phyloP scores from a whole-genome alignment of 2,888 invertebrate species.

The Protonemura montana region DNA sequence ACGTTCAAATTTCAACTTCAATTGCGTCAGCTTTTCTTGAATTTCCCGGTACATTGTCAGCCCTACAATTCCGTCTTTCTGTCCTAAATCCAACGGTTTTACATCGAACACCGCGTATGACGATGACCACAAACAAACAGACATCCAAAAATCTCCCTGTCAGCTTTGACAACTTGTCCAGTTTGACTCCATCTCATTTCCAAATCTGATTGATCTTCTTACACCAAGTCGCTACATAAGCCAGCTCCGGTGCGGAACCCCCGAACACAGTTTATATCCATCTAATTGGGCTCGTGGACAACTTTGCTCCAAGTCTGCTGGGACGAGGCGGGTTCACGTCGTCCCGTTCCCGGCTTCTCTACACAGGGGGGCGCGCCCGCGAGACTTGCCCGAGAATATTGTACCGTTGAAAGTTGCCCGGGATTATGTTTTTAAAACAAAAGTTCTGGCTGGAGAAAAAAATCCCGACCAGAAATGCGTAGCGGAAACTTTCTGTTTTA shows the following conservation, averaged over 20 bases:
- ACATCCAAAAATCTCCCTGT: neutral
- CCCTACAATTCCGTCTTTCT: too few relatives aligned
- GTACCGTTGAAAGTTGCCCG: neutral
- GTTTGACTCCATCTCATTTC: neutral
- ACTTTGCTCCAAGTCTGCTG: neutral
- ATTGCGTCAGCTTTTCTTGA: too few relatives aligned
- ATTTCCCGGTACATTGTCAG: too few relatives aligned
- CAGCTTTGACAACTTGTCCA: neutral
- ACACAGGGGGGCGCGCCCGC: neutral
- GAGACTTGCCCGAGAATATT: neutral
- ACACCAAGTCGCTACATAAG: neutral
- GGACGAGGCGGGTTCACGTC: neutral
- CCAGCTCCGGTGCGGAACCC: neutral
- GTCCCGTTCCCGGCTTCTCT: neutral
- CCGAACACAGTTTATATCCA: neutral
- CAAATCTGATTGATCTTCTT: neutral
- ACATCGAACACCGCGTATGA: neutral
- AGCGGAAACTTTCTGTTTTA: neutral
- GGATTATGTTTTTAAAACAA: constrained; percentile 38
- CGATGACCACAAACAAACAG: neutral
- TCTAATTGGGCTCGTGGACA: neutral
- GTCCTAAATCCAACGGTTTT: too few relatives aligned
- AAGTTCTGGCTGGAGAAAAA: neutral
- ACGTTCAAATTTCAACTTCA: too few relatives aligned
- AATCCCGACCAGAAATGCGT: neutral